phyloP scores from a whole-genome alignment of 2,797 vertebrate species.

The Urophycis tenuis region DNA sequence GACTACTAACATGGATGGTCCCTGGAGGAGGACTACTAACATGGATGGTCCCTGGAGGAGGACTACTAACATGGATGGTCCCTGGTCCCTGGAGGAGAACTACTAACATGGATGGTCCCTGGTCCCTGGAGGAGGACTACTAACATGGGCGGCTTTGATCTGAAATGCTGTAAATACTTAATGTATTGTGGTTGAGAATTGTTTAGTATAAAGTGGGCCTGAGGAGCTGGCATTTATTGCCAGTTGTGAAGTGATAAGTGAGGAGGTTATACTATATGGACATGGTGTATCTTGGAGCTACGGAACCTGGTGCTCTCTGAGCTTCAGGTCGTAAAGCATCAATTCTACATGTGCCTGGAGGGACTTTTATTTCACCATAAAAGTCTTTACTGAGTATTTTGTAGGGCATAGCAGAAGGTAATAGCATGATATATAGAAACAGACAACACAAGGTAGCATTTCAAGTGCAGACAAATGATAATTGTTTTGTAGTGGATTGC shows the following conservation, averaged over 20 bases:
- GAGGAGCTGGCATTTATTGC: conserved; percentile 26
- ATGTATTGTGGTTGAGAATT: conserved; percentile 33
- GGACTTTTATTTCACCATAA: conserved; percentile 10
- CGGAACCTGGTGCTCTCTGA: conserved; percentile 8
- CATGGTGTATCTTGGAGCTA: conserved; percentile 22
- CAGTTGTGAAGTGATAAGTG: conserved; percentile 21
- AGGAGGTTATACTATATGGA: conserved; percentile 18
- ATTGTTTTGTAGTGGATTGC: no score
- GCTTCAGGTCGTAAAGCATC: conserved; percentile 15
- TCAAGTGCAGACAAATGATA: no score
- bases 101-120: no score
- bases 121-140: no score
- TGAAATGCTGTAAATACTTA: conserved; percentile 51
- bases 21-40: no score
- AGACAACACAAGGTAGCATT: background rate
- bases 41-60: no score
- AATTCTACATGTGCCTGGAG: conserved; percentile 5
- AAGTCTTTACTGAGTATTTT: conserved; percentile 19
- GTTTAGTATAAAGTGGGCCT: conserved; percentile 43
- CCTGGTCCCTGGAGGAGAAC: no score
- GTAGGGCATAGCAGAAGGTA: background rate
- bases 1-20: no score
- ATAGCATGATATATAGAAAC: conserved; percentile 10
- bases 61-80: no score
- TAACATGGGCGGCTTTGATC: conserved; percentile 37